phyloP scores from a whole-genome alignment of 2,113 vertebrate genomes.

The Conger conger region DNA sequence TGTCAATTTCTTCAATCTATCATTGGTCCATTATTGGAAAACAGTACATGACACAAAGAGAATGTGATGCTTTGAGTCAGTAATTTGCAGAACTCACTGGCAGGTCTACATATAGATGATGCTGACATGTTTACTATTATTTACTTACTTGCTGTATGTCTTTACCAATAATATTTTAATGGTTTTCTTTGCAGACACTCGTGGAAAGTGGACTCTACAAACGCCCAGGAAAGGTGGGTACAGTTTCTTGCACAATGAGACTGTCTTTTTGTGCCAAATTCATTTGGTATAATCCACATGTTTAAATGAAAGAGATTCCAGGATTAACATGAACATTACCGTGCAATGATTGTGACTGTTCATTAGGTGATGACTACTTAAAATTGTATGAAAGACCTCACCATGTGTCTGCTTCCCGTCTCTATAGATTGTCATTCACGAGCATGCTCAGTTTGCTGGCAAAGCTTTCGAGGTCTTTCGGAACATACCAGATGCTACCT shows the following conservation, averaged over 20 bases:
- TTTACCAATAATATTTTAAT: background rate
- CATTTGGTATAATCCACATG: background rate
- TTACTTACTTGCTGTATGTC: too few relatives aligned
- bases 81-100: background rate
- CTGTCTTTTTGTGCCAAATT: background rate
- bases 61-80: too few relatives aligned
- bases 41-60: too few relatives aligned
- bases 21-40: background rate
- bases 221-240: conserved; percentile 87
- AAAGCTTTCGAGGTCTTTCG: conserved; percentile 76
- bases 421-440: conserved; percentile 79
- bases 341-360: background rate
- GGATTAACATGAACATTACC: background rate
- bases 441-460: conserved; percentile 68
- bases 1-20: background rate
- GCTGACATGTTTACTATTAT: too few relatives aligned
- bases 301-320: background rate
- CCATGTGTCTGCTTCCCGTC: conserved; percentile 26
- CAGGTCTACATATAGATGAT: too few relatives aligned
- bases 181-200: conserved; percentile 53
- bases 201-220: conserved; percentile 72
- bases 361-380: background rate
- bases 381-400: background rate
- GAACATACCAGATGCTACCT: conserved; percentile 76
- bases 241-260: background rate